These are phyloP conservation scores for Tetramorium bicarinatum DNA, from an alignment of 2,888 invertebrate genomes.

Conservation along the genomic window DNA sequence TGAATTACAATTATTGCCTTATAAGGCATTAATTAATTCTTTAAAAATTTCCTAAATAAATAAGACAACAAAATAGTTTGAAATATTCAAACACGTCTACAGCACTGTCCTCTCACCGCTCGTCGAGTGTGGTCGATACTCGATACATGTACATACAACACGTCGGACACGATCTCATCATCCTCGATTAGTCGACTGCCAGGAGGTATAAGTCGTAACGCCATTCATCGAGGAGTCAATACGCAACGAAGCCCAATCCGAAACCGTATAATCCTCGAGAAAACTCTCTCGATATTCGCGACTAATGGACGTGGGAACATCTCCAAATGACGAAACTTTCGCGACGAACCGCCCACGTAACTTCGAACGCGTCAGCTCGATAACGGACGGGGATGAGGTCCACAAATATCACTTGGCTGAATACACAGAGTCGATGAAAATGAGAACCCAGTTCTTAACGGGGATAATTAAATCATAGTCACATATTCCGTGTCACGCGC, in stretches of 20 bases:
- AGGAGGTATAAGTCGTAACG: conserved; percentile 6
- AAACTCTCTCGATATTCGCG: conserved; percentile 28
- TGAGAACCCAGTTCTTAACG: not conserved
- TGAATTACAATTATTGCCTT: not conserved
- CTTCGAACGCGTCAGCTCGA: conserved; percentile 2
- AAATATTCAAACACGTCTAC: not conserved
- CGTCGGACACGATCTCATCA: not conserved
- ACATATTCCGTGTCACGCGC: not conserved
- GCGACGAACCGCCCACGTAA: conserved; percentile 7
- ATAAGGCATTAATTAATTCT: too few species aligned
- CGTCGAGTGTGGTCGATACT: not conserved
- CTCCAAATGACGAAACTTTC: conserved; percentile 24
- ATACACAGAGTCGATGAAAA: conserved; percentile 7
- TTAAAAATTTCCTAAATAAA: not conserved
- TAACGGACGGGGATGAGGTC: conserved; percentile 5
- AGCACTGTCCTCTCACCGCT: not conserved
- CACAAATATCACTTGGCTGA: conserved; percentile 32
- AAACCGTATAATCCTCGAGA: conserved; percentile 23
- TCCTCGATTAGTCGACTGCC: not conserved
- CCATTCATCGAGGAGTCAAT: conserved; percentile 15
- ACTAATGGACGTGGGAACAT: conserved; percentile 39
- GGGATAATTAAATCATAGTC: conserved; percentile 12
- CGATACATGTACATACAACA: not conserved
- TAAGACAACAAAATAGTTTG: not conserved
- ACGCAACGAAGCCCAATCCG: not conserved